Conservation (phyloP, 2,888 invertebrate species). For the Diarsia mendica region DNA sequence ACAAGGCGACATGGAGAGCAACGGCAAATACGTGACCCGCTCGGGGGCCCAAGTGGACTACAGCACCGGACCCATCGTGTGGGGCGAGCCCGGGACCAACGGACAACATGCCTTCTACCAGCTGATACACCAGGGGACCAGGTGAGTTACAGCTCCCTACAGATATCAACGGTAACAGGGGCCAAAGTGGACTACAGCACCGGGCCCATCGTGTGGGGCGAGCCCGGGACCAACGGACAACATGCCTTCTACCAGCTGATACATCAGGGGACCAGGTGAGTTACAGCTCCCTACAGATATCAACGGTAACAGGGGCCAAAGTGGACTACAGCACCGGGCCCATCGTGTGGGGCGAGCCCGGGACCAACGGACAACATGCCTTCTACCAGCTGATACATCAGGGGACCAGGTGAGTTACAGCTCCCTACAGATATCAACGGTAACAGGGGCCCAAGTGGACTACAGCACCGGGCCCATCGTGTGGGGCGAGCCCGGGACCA, state of each 20-base stretch:
- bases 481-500: slow-evolving; percentile 99
- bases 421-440: too few species aligned
- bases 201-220: slow-evolving; percentile 98
- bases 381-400: slow-evolving; percentile 99
- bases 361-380: slow-evolving; percentile 99
- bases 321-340: slow-evolving; percentile 93
- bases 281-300: neutral
- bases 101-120: slow-evolving; percentile 99
- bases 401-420: slow-evolving; percentile 87
- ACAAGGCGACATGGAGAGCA: slow-evolving; percentile 99
- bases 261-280: slow-evolving; percentile 94
- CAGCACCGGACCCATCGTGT: slow-evolving; percentile 95
- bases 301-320: slow-evolving; percentile 85
- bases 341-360: slow-evolving; percentile 99
- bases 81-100: slow-evolving; percentile 99
- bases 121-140: slow-evolving; percentile 97
- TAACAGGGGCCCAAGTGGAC: slow-evolving; percentile 89
- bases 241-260: slow-evolving; percentile 99
- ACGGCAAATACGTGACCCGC: slow-evolving; percentile 97
- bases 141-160: slow-evolving; percentile 69
- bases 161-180: slow-evolving; percentile 78
- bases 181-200: slow-evolving; percentile 90
- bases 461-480: slow-evolving; percentile 95
- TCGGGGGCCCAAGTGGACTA: slow-evolving; percentile 91
- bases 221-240: slow-evolving; percentile 99